A percentile compares a stretch with the other conserved stretches of the same genome.
These are phyloP conservation scores for Cisticola juncidis DNA, from an alignment of 2,113 vertebrate genomes.

Conservation along the genomic window DNA sequence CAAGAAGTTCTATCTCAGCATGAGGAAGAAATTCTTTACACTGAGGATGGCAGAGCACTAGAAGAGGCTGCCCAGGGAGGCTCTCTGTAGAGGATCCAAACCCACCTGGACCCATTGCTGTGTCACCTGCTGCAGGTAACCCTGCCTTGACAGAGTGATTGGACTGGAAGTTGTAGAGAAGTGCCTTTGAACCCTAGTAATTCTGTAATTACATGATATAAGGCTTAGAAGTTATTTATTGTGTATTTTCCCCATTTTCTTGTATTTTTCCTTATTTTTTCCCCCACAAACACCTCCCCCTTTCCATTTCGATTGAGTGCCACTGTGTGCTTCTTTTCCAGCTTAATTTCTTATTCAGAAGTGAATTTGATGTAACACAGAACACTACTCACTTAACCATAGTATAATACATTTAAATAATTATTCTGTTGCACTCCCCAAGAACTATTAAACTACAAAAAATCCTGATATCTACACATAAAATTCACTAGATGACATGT, in stretches of 20 bases:
- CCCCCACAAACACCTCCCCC: rapidly evolving
- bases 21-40: neutral
- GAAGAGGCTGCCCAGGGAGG: neutral
- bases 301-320: neutral
- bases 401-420: neutral
- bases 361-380: neutral
- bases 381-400: neutral
- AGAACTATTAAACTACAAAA: neutral
- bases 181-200: neutral
- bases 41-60: neutral
- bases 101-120: neutral
- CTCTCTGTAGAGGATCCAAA: neutral
- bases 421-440: neutral
- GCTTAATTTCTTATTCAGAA: neutral
- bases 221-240: neutral
- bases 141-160: neutral
- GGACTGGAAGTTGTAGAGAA: neutral
- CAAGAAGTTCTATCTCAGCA: neutral
- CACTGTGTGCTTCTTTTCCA: neutral
- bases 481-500: neutral
- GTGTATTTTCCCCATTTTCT: neutral
- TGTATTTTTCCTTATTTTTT: neutral
- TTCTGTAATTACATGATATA: neutral
- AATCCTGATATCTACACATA: neutral
- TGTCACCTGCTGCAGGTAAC: neutral